phyloP scores from a whole-genome alignment of 2,797 vertebrate species.

The Sandelia bainsii region DNA sequence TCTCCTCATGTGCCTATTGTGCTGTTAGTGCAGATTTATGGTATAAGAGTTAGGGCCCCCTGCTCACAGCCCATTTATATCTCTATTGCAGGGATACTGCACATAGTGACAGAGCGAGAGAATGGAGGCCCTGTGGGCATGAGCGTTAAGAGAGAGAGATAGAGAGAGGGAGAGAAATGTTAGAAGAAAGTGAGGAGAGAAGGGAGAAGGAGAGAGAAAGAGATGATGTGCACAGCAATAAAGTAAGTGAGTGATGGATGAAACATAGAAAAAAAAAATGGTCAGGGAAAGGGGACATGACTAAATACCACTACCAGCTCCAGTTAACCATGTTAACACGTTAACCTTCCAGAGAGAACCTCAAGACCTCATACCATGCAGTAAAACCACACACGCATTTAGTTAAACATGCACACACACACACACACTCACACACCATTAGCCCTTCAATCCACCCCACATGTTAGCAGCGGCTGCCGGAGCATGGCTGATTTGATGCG shows the following conservation, averaged over 20 bases:
- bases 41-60: conserved; percentile 76
- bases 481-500: conserved; percentile 80
- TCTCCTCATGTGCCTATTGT: conserved; percentile 67
- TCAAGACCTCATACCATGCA: conserved; percentile 48
- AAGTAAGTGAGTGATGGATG: conserved; percentile 67
- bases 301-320: conserved; percentile 69
- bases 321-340: conserved; percentile 76
- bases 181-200: conserved; percentile 13
- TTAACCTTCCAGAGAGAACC: conserved; percentile 60
- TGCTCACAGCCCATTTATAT: conserved; percentile 82
- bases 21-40: conserved; percentile 83
- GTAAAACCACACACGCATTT: conserved; percentile 20
- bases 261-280: conserved; percentile 45
- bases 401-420: background rate
- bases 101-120: conserved; percentile 70
- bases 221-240: conserved; percentile 55
- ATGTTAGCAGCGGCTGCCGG: conserved; percentile 65
- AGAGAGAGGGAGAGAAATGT: conserved; percentile 18
- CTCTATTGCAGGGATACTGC: conserved; percentile 81
- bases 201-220: conserved; percentile 9
- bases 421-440: conserved; percentile 48
- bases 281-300: conserved; percentile 48
- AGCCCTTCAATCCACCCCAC: conserved; percentile 63
- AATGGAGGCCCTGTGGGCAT: conserved; percentile 62
- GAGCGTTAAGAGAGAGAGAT: conserved; percentile 29